Conservation (phyloP, 1,140 invertebrate genomes). For the Ooceraea biroi region DNA sequence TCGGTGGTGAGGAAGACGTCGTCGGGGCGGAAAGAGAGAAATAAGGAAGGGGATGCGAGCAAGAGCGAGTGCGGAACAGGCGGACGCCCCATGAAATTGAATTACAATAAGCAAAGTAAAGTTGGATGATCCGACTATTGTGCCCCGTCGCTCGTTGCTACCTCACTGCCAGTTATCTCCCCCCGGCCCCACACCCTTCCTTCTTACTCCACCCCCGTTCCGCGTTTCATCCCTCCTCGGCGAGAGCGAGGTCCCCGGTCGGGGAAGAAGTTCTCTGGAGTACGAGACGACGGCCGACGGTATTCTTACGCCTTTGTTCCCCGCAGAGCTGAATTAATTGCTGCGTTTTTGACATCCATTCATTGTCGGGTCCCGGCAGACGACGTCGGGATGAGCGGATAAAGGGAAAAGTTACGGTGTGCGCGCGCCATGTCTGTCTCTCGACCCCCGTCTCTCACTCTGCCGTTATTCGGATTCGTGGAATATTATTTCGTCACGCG, state of each 20-base stretch:
- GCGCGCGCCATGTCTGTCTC: slow-evolving; percentile 62
- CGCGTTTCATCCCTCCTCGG: slow-evolving; percentile 51
- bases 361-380: slow-evolving; percentile 78
- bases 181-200: slow-evolving; percentile 66
- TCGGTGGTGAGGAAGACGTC: slow-evolving; percentile 45
- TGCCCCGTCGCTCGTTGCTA: slow-evolving; percentile 77
- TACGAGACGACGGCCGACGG: slow-evolving; percentile 74
- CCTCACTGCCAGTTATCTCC: slow-evolving; percentile 78
- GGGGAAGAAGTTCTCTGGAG: slow-evolving; percentile 80
- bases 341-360: slow-evolving; percentile 85
- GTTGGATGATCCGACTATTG: slow-evolving; percentile 84
- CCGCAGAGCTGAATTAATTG: slow-evolving; percentile 84
- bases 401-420: slow-evolving; percentile 80
- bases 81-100: slow-evolving; percentile 83
- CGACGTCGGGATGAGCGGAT: slow-evolving; percentile 78
- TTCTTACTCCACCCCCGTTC: slow-evolving; percentile 52
- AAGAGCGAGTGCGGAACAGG: slow-evolving; percentile 57
- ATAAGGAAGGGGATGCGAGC: slow-evolving; percentile 20
- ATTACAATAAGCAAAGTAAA: slow-evolving; percentile 85
- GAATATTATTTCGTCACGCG: slow-evolving; percentile 74
- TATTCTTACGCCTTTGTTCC: slow-evolving; percentile 84
- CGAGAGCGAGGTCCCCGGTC: slow-evolving; percentile 45
- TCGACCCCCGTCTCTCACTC: neutral
- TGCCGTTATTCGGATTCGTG: slow-evolving; percentile 7
- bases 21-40: slow-evolving; percentile 6